Base-by-base conservation (phyloP, 2,888 invertebrate genomes). In the Nebria salina region DNA sequence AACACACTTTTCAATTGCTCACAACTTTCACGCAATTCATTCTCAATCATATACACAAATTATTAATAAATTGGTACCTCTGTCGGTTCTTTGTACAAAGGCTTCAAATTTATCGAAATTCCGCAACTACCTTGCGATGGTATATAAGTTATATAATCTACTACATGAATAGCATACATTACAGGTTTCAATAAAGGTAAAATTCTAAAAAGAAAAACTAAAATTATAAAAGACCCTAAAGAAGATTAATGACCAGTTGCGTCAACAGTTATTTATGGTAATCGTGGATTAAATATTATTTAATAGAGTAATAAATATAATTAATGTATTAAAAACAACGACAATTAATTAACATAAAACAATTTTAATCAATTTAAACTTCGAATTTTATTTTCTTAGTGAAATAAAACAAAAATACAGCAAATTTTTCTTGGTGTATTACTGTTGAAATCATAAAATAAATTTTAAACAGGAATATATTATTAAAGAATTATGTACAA, bases 121-220 rank as follows among this genome's bases (percentile, higher is more conserved):
- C 83, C 83, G 65, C 83, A 83, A 68, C 76, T 77, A 9, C 82
- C 83, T 8, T 76, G 76, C 7, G 77, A 72, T 3, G 83, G 82
- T 64, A 83, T 82, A 76, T 79, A 83, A 8, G 82, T 68, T 65
- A 83, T 43, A 75, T 82, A 83, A 64, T 83, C 83, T 7, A n/a
- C 20, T 13, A 77, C 20, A 68, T 76, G 76, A 9, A 76, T 41
- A 7, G 54, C 54, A 77, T 77, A 74, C 15, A 82, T 42, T 20
- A 82, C 1, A 34, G 77, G 76, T 66, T 74, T 76, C 65, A 73
- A 26, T 43, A 81, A 13, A n/a, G 76, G 76, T 72, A 75, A 65
- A 8, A 81, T 65, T 43, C 77, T 74, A n/a, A 76, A 81, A 82
- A 20, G n/a, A 20, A 26, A 43, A 13, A 13, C 42, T 42, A 4